Percentiles rank a stretch among this genome's conserved stretches.
Conservation (phyloP, 2,113 vertebrate species). For the Zosterops borbonicus region DNA sequence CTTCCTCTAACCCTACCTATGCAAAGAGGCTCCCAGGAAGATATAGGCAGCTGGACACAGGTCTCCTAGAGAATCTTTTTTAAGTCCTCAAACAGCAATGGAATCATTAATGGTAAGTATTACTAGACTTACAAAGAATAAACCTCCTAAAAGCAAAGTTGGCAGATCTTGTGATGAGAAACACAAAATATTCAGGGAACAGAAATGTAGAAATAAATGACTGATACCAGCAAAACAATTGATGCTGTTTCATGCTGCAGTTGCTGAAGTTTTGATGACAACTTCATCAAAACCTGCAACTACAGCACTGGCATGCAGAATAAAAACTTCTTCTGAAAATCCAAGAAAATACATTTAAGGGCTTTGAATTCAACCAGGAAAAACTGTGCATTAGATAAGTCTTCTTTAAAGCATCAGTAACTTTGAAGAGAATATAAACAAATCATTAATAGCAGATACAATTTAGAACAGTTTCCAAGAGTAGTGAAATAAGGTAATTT, state of each 20-base stretch:
- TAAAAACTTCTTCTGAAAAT: background rate
- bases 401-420: background rate
- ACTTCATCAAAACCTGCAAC: background rate
- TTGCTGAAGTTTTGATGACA: background rate
- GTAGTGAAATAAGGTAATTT: background rate
- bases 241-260: background rate
- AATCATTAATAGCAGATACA: background rate
- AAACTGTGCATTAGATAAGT: background rate
- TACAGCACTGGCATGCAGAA: background rate
- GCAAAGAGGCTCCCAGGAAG: background rate
- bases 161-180: background rate
- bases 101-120: background rate
- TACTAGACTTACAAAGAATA: background rate
- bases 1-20: background rate
- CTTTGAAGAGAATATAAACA: background rate
- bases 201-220: background rate
- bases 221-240: background rate
- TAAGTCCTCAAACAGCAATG: background rate
- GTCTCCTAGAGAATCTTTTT: background rate
- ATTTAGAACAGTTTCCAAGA: background rate
- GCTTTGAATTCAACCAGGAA: background rate
- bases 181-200: background rate
- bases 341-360: background rate
- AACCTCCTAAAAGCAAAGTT: constrained; percentile 10
- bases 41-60: background rate